These are phyloP conservation scores for Pelodiscus sinensis DNA, from an alignment of 2,113 vertebrate genomes.

Conservation along the genomic window DNA sequence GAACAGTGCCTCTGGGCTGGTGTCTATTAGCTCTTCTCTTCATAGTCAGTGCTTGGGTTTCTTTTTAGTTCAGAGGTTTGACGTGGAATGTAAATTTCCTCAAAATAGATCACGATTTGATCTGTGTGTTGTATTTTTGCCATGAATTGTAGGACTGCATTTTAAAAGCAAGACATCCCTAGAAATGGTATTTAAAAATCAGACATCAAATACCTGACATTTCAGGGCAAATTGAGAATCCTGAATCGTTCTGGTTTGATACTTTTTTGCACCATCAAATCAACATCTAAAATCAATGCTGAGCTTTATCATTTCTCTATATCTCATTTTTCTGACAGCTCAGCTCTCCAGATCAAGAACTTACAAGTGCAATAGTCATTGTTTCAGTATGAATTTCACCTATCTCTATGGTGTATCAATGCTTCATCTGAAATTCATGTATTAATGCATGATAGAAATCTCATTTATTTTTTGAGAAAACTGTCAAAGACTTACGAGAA, in stretches of 20 bases:
- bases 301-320: not conserved
- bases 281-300: not conserved
- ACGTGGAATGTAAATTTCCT: not conserved
- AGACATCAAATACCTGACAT: not conserved
- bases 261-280: not conserved
- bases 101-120: not conserved
- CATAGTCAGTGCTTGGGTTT: not conserved
- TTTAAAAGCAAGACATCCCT: not conserved
- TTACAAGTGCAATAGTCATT: not conserved
- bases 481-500: not conserved
- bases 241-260: not conserved
- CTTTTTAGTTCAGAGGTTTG: not conserved
- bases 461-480: slow-evolving; percentile 21
- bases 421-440: not conserved
- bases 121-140: not conserved
- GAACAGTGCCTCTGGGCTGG: not conserved
- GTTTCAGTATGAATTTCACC: not conserved
- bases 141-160: not conserved
- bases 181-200: not conserved
- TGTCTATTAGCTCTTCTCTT: not conserved
- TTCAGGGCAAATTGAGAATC: not conserved
- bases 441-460: slow-evolving; percentile 10
- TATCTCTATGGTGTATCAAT: not conserved
- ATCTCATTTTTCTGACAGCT: not conserved
- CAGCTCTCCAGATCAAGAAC: not conserved